Conservation (phyloP, 2,797 vertebrate species). For the Gouania willdenowi region DNA sequence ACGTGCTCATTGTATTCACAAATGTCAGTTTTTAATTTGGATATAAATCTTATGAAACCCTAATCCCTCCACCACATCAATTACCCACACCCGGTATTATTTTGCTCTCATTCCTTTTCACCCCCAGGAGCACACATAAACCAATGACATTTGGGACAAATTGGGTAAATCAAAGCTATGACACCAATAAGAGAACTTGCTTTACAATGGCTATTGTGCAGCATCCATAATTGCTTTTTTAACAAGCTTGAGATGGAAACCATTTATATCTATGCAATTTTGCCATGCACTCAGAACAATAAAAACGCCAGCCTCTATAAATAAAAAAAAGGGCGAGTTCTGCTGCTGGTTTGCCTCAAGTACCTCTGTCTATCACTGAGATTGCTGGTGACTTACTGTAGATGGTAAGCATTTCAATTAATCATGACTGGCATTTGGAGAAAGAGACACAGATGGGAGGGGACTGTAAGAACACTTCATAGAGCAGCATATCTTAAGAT, state of each 20-base stretch:
- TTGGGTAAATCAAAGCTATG: conserved; percentile 77
- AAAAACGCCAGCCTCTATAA: conserved; percentile 73
- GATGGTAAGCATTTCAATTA: conserved; percentile 65
- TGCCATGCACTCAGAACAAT: conserved; percentile 70
- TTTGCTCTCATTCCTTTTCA: conserved; percentile 3
- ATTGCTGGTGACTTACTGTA: conserved; percentile 60
- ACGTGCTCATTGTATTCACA: not conserved
- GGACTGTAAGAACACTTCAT: conserved; percentile 41
- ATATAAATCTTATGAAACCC: conserved; percentile 14
- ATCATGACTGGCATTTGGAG: conserved; percentile 67
- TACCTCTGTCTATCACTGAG: conserved; percentile 61
- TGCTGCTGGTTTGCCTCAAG: conserved; percentile 63
- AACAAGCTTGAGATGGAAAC: conserved; percentile 72
- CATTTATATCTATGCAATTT: conserved; percentile 75
- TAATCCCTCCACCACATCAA: conserved; percentile 30
- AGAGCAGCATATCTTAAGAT: conserved; percentile 30
- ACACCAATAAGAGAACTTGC: conserved; percentile 75
- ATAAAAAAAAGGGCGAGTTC: conserved; percentile 57
- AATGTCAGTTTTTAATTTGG: conserved; percentile 15
- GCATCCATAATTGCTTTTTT: conserved; percentile 78
- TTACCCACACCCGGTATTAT: no score
- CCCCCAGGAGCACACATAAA: conserved; percentile 25
- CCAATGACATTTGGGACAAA: conserved; percentile 73
- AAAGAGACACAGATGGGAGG: conserved; percentile 36
- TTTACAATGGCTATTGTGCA: conserved; percentile 73